Evolutionary conservation across 2,113 vertebrate species (phyloP).

Genomic region (Aegithalos caudatus): DNA sequence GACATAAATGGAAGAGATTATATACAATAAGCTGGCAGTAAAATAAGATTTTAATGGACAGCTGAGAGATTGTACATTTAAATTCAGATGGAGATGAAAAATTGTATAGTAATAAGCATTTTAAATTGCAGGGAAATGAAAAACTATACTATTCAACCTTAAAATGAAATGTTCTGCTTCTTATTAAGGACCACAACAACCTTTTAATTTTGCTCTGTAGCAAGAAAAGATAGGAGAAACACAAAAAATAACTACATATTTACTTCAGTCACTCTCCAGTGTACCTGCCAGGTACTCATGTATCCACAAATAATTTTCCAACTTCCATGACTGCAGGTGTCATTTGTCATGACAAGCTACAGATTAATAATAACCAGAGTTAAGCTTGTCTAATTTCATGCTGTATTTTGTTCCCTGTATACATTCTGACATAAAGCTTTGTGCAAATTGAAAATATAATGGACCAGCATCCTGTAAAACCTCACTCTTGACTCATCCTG

Average conservation of each 20-base stretch:
- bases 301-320: neutral
- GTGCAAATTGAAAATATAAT: neutral
- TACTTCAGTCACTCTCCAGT: neutral
- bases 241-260: neutral
- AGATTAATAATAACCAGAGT: neutral
- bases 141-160: neutral
- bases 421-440: constrained; percentile 22
- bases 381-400: neutral
- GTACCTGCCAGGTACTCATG: neutral
- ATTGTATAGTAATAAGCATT: neutral
- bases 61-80: neutral
- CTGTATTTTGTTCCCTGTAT: neutral
- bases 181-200: neutral
- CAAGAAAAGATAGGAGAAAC: neutral
- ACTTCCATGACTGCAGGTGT: neutral
- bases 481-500: neutral
- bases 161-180: neutral
- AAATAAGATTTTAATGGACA: neutral
- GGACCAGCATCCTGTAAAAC: neutral
- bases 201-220: neutral
- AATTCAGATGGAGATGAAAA: constrained; percentile 14
- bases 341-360: neutral
- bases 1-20: neutral
- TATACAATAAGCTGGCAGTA: neutral
- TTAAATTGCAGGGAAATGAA: neutral